phyloP scores from a whole-genome alignment of 2,888 invertebrate species.

The Macaria notata region DNA sequence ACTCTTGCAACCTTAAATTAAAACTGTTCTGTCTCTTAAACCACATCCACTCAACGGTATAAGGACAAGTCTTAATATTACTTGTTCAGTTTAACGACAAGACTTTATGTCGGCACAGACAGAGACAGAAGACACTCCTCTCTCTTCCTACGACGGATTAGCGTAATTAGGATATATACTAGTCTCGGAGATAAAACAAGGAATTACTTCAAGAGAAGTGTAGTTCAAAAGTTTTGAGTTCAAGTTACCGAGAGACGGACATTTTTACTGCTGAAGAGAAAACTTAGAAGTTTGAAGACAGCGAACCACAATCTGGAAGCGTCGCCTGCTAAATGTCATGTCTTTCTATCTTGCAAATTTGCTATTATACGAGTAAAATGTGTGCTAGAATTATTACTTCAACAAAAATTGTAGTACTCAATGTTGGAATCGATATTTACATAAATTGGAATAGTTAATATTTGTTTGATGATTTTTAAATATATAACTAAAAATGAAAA shows the following conservation, averaged over 20 bases:
- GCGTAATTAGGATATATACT: slow-evolving; percentile 20
- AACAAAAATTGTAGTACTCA: too few species aligned
- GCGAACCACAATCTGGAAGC: background rate
- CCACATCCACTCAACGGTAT: slow-evolving; percentile 10
- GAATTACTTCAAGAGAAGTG: slow-evolving; percentile 9
- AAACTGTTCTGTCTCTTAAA: too few species aligned
- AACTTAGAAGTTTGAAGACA: slow-evolving; percentile 1
- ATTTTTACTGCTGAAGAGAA: slow-evolving; percentile 6
- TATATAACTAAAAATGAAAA: too few species aligned
- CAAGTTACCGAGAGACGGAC: slow-evolving; percentile 7
- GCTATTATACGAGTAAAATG: too few species aligned
- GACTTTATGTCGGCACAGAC: slow-evolving; percentile 32
- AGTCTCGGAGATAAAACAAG: slow-evolving; percentile 17
- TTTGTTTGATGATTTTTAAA: too few species aligned
- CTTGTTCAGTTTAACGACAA: slow-evolving; percentile 43
- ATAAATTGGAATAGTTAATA: too few species aligned
- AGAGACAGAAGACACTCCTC: slow-evolving; percentile 20
- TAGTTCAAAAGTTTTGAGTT: slow-evolving; percentile 12
- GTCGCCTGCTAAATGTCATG: too few species aligned
- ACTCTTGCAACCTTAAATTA: too few species aligned
- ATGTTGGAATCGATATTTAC: too few species aligned
- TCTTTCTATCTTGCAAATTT: too few species aligned
- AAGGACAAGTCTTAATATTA: slow-evolving; percentile 41
- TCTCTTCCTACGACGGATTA: slow-evolving; percentile 21
- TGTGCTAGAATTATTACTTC: too few species aligned